Percentiles rank a stretch among this genome's conserved stretches.
Evolutionary conservation across 2,113 vertebrate species (phyloP).

Genomic region (Zosterops pallidus): DNA sequence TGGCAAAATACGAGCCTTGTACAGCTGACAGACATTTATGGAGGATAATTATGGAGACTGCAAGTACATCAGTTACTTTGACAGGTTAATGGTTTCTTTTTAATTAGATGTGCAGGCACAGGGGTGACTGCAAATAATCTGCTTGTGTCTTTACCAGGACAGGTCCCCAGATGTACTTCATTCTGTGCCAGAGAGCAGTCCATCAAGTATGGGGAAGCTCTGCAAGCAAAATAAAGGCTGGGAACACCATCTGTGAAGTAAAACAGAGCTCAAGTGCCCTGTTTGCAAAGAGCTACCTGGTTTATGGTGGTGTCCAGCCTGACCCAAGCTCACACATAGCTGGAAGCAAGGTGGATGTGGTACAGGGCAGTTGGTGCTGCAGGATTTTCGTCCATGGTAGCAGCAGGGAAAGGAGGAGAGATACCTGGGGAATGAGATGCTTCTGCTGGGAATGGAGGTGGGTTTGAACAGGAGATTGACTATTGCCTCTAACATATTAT

Average conservation of each 20-base stretch:
- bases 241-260: conserved; percentile 17
- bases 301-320: neutral
- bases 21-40: conserved; percentile 8
- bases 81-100: conserved; percentile 25
- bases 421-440: too few relatives aligned
- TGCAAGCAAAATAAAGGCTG: conserved; percentile 42
- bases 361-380: neutral
- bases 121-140: conserved; percentile 52
- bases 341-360: neutral
- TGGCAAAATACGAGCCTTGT: neutral
- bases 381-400: rapidly evolving
- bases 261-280: neutral
- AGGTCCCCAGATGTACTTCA: neutral
- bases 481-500: neutral
- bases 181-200: neutral
- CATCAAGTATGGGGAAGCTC: neutral
- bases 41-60: neutral
- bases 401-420: neutral
- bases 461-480: neutral
- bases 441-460: neutral
- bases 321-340: neutral
- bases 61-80: neutral
- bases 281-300: neutral
- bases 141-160: conserved; percentile 25
- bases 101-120: conserved; percentile 47